These are phyloP conservation scores for Capricornis sumatraensis DNA, from an alignment of 2,113 vertebrate species.

Conservation along the genomic window DNA sequence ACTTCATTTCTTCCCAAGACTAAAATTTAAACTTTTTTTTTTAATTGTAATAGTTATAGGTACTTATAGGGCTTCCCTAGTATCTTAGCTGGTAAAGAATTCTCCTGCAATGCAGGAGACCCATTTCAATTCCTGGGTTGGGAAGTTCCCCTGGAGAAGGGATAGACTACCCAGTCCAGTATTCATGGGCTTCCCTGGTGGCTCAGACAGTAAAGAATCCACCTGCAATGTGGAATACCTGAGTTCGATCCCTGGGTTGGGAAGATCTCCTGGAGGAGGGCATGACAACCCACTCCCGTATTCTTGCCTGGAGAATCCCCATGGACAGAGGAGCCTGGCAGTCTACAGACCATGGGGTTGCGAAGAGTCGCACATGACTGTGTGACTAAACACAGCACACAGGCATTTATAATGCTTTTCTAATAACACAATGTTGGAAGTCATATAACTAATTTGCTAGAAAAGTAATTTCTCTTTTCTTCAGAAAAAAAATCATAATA, in stretches of 20 bases:
- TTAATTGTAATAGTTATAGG: neutral
- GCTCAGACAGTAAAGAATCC: neutral
- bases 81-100: neutral
- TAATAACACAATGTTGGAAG: neutral
- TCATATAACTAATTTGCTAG: neutral
- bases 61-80: neutral
- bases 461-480: neutral
- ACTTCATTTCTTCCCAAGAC: neutral
- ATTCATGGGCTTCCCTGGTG: neutral
- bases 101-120: neutral
- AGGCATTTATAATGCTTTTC: neutral
- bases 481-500: neutral
- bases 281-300: neutral
- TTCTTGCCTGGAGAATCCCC: neutral
- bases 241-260: neutral
- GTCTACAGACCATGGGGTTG: neutral
- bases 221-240: neutral
- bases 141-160: neutral
- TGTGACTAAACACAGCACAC: neutral
- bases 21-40: neutral
- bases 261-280: neutral
- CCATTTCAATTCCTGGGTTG: neutral
- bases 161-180: neutral
- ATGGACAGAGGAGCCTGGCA: neutral
- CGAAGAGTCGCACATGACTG: fast-evolving